Base-by-base conservation (phyloP, 2,113 vertebrate genomes). In the Atherinomorus stipes region DNA sequence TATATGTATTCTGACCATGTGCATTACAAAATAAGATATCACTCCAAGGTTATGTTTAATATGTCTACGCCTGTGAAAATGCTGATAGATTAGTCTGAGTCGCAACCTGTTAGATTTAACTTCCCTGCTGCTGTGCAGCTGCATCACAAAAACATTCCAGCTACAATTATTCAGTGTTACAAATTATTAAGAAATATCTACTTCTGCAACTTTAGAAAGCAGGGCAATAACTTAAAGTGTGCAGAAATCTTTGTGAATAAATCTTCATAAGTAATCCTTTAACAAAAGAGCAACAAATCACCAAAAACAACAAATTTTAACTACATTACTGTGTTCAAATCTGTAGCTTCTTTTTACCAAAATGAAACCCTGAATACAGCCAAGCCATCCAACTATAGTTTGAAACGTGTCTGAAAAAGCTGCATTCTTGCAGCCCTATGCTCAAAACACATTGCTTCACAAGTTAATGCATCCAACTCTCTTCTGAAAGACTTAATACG, bases 11-110 rank as follows among this genome's bases (percentile, higher is more conserved):
- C 62, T 76, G 67, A 69, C 63, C 54, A 44, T 76, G 76, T 68
- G 73, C 53, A 66, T 84, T 80, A 85, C 76, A 81, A 67, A 74
- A 80, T 70, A 74, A 78, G 70, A 85, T 53, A 78, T 82, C 71
- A 82, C 65, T 49, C 19, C 79, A 74, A 70, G 71, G 64, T 62
- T 75, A 74, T 22, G 31, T 9, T 34, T 34, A 53, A 38, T 63
- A 49, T 62, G 51, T 53, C 63, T 57, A 53, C 19, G 4, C 28
- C 11, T 15, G 56, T 60, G 63, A 74, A 85, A 67, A 83, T 76
- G 28, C 28, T 71, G 69, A 86, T 77, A 51, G 40, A 78, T 72
- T 80, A 65, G 71, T 65, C 63, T 49, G 60, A 72, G 61, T 64
- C 66, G 64, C 31, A 50, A 54, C 26, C 81, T 57, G 67, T 69